These are phyloP conservation scores for Glyphotaelius pellucidus DNA, from an alignment of 2,888 invertebrate genomes.

Conservation along the genomic window DNA sequence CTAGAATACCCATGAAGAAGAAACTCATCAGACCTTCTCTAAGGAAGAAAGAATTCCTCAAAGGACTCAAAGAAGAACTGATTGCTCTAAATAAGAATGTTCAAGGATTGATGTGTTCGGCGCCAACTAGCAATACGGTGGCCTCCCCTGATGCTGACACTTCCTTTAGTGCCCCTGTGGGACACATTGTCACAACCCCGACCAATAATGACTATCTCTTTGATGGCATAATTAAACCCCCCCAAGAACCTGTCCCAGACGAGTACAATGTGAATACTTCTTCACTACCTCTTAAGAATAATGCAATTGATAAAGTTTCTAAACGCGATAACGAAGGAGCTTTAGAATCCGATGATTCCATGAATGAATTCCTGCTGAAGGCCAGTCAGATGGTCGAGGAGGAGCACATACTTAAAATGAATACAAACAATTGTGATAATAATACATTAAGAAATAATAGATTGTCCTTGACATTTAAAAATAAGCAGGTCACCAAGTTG, in stretches of 20 bases:
- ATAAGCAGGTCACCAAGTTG: constrained; percentile 65
- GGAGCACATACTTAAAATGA: constrained; percentile 67
- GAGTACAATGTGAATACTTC: neutral
- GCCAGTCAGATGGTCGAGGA: constrained; percentile 76
- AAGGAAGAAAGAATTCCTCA: constrained; percentile 72
- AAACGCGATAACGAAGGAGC: constrained; percentile 55
- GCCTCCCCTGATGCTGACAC: neutral
- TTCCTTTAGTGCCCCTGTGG: neutral
- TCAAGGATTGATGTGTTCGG: constrained; percentile 70
- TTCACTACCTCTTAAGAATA: constrained; percentile 33
- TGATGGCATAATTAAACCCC: neutral
- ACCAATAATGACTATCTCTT: neutral
- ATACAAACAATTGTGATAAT: neutral
- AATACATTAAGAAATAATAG: constrained; percentile 14
- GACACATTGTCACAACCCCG: neutral
- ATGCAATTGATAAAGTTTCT: constrained; percentile 50
- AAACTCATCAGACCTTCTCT: constrained; percentile 70
- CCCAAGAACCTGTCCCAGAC: neutral
- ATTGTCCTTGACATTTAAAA: constrained; percentile 54
- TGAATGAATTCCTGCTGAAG: constrained; percentile 75
- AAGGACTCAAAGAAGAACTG: constrained; percentile 74
- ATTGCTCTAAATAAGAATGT: constrained; percentile 74
- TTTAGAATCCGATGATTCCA: constrained; percentile 75
- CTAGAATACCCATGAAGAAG: constrained; percentile 69
- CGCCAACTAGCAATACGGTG: neutral